These are phyloP conservation scores for Sebastes minor DNA, from an alignment of 2,797 vertebrate species.

Conservation along the genomic window DNA sequence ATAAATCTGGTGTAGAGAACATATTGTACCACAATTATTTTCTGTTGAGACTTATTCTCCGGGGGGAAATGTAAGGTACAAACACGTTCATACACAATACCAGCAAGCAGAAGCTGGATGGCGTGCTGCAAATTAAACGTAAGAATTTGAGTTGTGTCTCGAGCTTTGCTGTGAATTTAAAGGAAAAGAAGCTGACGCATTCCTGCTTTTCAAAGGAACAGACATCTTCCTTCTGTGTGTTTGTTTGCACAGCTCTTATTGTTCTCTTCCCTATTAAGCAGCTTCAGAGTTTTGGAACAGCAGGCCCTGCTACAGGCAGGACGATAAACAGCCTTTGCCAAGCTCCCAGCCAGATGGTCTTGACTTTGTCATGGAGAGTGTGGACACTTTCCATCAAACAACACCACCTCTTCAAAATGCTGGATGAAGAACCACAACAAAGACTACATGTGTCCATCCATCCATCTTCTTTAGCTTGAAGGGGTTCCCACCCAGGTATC, in stretches of 20 bases:
- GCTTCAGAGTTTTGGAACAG: slow-evolving; percentile 57
- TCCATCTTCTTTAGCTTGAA: neutral
- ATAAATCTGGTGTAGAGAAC: neutral
- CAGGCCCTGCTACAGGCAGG: slow-evolving; percentile 58
- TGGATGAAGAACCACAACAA: slow-evolving; percentile 6
- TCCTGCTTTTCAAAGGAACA: slow-evolving; percentile 41
- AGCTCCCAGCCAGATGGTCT: slow-evolving; percentile 75
- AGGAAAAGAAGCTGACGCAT: slow-evolving; percentile 20
- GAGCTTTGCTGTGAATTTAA: slow-evolving; percentile 31
- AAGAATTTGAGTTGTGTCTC: neutral
- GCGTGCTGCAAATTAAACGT: slow-evolving; percentile 15
- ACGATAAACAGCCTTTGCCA: slow-evolving; percentile 56
- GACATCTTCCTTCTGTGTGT: slow-evolving; percentile 39
- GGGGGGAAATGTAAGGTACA: neutral
- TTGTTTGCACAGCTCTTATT: slow-evolving; percentile 44
- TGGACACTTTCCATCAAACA: slow-evolving; percentile 36
- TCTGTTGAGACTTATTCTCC: neutral
- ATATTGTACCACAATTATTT: neutral
- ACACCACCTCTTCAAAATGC: slow-evolving; percentile 40
- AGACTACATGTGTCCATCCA: neutral
- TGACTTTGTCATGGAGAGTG: slow-evolving; percentile 59
- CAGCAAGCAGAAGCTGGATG: neutral
- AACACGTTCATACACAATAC: neutral
- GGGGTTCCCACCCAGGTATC: neutral
- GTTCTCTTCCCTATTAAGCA: slow-evolving; percentile 44